Base-by-base conservation (phyloP, 2,888 invertebrate genomes). In the Scotopteryx bipunctaria region DNA sequence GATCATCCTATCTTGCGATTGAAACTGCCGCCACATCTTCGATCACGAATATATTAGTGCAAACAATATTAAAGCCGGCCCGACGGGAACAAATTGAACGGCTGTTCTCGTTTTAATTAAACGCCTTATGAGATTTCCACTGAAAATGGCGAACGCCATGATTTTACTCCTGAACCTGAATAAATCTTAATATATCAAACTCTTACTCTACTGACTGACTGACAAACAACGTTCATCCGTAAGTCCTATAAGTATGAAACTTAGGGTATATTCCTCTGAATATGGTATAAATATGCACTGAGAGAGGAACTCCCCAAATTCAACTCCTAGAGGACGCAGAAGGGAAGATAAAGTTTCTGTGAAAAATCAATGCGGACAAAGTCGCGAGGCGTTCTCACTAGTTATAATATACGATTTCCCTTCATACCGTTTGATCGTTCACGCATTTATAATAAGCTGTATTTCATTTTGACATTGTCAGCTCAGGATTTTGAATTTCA, bases 31-130 rank as follows among this genome's bases (percentile, higher is more conserved):
- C 40, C 40, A 36, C 50, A 41, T 33, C 42, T 42, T 35, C 50
- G 46, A 55, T 50, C 46, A 42, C 35, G 57, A 52, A 55, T 58
- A 58, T 50, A 57, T 55, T 57, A 56, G 15, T 25, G 35, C 54
- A 36, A 40, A 56, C 48, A 44, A 57, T 57, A 57, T 59, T 52
- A 43, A 48, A 51, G 41, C 49, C 17, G 25, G 27, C 37, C 40
- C 52, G 29, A 33, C 47, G 45, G 49, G 35, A 50, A 38, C 41
- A 36, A 58, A 55, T 50, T 55, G 56, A 51, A 55, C 48, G 47
- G 56, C 53, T 53, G 56, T 43, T 54, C 44, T 25, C 33, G 48
- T 49, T 57, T 59, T 59, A 57, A 59, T 59, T 52, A 59, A 57
- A 41, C 56, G 48, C 46, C 56, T 59, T 54, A 52, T 32, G 54